Conservation (phyloP, 2,113 vertebrate species). For the Nicator chloris region DNA sequence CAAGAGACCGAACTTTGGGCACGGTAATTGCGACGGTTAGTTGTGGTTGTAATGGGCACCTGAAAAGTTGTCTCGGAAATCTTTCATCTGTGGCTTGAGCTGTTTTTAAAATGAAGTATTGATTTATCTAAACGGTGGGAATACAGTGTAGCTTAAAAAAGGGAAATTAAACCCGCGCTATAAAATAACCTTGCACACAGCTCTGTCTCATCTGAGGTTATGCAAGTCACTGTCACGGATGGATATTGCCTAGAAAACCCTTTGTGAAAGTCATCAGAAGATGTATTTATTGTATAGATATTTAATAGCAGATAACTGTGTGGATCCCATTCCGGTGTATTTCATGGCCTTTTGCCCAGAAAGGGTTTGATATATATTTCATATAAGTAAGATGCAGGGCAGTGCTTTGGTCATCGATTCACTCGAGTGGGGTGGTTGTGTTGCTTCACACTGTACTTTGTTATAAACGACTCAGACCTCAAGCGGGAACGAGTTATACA, state of each 20-base stretch:
- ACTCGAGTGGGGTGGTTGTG: rapidly evolving
- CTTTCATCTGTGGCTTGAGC: neutral
- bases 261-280: neutral
- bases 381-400: neutral
- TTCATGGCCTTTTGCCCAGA: neutral
- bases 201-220: neutral
- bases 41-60: neutral
- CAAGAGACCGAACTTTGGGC: neutral
- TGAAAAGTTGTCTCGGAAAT: neutral
- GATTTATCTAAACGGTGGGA: neutral
- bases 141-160: neutral
- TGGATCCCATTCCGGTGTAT: neutral
- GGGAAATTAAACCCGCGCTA: neutral
- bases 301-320: neutral
- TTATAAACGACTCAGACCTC: neutral
- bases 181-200: rapidly evolving
- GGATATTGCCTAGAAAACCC: neutral
- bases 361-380: neutral
- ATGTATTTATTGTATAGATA: neutral
- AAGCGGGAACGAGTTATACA: neutral
- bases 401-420: neutral
- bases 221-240: neutral
- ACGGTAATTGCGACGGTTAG: neutral
- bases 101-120: neutral
- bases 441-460: neutral